Percentiles rank a stretch among this genome's conserved stretches.
phyloP scores from a whole-genome alignment of 1,140 invertebrate species.

The Vanessa atalanta region DNA sequence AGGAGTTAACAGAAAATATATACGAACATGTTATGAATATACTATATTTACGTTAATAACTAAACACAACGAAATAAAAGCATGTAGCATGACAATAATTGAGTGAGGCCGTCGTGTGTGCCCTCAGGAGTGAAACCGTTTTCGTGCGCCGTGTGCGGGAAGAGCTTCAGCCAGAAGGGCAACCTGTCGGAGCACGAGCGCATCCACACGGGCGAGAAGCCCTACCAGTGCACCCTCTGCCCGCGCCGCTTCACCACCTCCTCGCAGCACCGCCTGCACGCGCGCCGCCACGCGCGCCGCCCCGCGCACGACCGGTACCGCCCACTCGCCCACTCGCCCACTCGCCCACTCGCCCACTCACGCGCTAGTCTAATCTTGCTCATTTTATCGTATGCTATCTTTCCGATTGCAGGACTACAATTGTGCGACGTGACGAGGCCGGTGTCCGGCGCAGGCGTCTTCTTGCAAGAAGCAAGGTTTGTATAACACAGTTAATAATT shows the following conservation, averaged over 20 bases:
- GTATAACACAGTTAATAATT: neutral
- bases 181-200: slow-evolving; percentile 82
- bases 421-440: neutral
- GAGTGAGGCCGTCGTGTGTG: no score
- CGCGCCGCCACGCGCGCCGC: slow-evolving; percentile 55
- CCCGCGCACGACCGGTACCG: slow-evolving; percentile 58
- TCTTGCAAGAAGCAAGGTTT: no score
- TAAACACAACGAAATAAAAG: no score
- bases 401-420: no score
- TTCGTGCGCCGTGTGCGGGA: slow-evolving; percentile 83
- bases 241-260: slow-evolving; percentile 87
- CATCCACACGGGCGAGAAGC: slow-evolving; percentile 86
- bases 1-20: no score
- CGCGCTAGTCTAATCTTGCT: slow-evolving; percentile 54
- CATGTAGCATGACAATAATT: no score
- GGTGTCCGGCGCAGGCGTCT: no score
- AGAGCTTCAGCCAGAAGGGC: slow-evolving; percentile 85
- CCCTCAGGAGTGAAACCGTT: slow-evolving; percentile 79
- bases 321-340: slow-evolving; percentile 77
- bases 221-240: slow-evolving; percentile 83
- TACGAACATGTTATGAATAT: no score
- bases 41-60: no score
- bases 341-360: slow-evolving; percentile 82
- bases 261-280: slow-evolving; percentile 84
- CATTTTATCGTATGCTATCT: no score